These are phyloP conservation scores for Erpornis zantholeuca DNA, from an alignment of 2,113 vertebrate genomes.

Conservation along the genomic window DNA sequence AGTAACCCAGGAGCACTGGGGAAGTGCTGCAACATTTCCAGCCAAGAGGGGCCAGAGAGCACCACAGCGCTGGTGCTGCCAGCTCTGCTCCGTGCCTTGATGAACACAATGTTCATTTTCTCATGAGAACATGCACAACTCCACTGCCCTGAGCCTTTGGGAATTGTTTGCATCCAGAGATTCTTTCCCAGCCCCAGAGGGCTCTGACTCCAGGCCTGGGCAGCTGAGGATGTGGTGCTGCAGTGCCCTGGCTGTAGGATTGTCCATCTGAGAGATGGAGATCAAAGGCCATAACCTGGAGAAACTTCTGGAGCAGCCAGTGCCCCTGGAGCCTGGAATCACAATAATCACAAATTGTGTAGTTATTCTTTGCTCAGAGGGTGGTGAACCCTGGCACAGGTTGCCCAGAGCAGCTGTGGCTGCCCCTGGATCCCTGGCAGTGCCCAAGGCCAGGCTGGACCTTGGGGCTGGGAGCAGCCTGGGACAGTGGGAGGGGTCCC, in stretches of 20 bases:
- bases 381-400: rapidly evolving
- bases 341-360: neutral
- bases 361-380: neutral
- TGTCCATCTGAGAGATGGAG: neutral
- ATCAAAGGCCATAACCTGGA: neutral
- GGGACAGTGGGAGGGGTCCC: neutral
- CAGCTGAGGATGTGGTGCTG: neutral
- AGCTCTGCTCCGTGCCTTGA: neutral
- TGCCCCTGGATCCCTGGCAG: neutral
- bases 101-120: rapidly evolving
- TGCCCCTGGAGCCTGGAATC: neutral
- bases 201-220: neutral
- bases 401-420: neutral
- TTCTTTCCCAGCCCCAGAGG: neutral
- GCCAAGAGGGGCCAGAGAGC: rapidly evolving
- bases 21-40: neutral
- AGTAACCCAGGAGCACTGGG: neutral
- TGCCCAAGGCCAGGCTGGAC: neutral
- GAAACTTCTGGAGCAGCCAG: neutral
- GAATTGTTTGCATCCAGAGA: neutral
- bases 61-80: neutral
- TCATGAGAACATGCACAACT: no score
- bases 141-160: neutral
- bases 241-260: neutral
- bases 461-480: rapidly evolving